These are phyloP conservation scores for Myzus persicae DNA, from an alignment of 1,140 invertebrate genomes.

Conservation along the genomic window DNA sequence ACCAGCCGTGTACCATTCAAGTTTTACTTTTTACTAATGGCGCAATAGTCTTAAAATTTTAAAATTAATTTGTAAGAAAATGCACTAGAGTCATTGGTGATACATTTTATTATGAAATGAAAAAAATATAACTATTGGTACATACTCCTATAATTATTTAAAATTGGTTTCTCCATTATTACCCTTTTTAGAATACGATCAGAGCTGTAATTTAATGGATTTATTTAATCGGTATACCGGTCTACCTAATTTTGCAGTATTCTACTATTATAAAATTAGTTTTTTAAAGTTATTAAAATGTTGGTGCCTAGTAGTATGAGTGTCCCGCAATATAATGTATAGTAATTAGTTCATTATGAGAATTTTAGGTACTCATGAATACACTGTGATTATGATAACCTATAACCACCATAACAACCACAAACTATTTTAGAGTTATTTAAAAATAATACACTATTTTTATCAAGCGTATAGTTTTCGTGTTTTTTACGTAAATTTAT, in stretches of 20 bases:
- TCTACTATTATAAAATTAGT: slow-evolving; percentile 6
- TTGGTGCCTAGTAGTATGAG: not conserved
- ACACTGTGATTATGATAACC: not conserved
- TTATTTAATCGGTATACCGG: not conserved
- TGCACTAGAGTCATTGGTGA: not conserved
- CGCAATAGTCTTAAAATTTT: not conserved
- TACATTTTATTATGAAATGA: not conserved
- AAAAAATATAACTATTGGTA: not conserved
- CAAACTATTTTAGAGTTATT: not conserved
- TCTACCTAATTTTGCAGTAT: not conserved
- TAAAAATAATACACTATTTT: not conserved
- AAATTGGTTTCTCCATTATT: not conserved
- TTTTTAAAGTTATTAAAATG: not conserved
- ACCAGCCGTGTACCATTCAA: not conserved
- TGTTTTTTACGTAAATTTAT: not conserved
- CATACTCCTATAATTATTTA: not conserved
- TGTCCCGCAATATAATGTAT: not conserved
- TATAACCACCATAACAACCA: not conserved
- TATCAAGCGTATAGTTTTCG: not conserved
- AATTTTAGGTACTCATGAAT: not conserved
- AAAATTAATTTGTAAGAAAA: not conserved
- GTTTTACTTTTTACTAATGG: not conserved
- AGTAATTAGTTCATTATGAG: not conserved
- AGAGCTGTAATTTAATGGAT: not conserved
- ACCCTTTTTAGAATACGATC: not conserved